These are phyloP conservation scores for Tetraodon nigroviridis DNA, from an alignment of 2,113 vertebrate species.

Conservation along the genomic window DNA sequence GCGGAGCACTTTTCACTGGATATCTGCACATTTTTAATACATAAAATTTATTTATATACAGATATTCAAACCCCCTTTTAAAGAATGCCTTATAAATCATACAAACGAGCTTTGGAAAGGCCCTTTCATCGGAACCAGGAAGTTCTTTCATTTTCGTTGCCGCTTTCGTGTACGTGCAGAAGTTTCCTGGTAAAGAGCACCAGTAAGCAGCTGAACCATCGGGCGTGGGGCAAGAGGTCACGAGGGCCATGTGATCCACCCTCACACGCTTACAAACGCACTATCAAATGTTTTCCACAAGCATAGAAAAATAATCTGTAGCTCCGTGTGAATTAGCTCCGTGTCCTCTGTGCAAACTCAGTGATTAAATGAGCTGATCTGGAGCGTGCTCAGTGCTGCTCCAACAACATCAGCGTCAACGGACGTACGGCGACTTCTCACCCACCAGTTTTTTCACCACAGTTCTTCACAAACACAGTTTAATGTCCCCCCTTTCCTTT, in stretches of 20 bases:
- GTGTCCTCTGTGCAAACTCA: constrained; percentile 64
- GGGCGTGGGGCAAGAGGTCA: constrained; percentile 2
- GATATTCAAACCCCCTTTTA: constrained; percentile 53
- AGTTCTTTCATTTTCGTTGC: constrained; percentile 29
- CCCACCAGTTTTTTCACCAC: constrained; percentile 11
- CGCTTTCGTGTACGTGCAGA: constrained; percentile 17
- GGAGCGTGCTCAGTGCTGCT: constrained; percentile 17
- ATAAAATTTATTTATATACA: constrained; percentile 66
- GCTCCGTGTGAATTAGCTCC: constrained; percentile 15
- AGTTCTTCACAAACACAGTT: neutral
- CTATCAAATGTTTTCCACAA: constrained; percentile 54
- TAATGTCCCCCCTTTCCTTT: neutral
- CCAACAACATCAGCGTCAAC: constrained; percentile 23
- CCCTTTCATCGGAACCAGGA: constrained; percentile 40
- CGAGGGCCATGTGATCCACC: neutral
- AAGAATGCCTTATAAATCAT: constrained; percentile 49
- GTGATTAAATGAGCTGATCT: constrained; percentile 54
- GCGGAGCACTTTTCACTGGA: neutral
- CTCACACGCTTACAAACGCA: constrained; percentile 47
- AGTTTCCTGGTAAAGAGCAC: constrained; percentile 22
- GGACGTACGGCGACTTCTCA: constrained; percentile 20
- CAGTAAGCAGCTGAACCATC: constrained; percentile 8
- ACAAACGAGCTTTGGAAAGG: constrained; percentile 53
- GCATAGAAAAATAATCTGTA: constrained; percentile 71
- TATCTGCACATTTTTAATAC: constrained; percentile 24